A percentile compares a stretch with the other conserved stretches of the same genome.
Conservation (phyloP, 2,888 invertebrate species). For the Sinopyrophorus schimmeli region DNA sequence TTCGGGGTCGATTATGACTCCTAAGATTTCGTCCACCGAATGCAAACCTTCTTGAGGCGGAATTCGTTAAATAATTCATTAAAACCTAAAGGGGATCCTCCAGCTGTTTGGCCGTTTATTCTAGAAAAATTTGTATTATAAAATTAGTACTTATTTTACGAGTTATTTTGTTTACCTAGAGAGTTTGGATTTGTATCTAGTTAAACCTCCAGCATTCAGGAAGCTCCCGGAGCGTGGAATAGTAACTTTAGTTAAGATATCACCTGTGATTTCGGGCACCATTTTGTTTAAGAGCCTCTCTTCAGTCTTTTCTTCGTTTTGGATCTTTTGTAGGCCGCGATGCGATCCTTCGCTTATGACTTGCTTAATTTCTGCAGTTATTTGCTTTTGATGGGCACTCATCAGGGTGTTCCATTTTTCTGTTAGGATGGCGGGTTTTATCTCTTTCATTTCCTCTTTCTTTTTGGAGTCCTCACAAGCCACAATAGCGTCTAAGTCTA, state of each 20-base stretch:
- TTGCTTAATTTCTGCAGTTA: conserved; percentile 55
- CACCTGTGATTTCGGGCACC: conserved; percentile 68
- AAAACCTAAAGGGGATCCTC: conserved; percentile 82
- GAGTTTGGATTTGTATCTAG: conserved; percentile 73
- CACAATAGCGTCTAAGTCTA: conserved; percentile 53
- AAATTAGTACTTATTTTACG: not conserved
- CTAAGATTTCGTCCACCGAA: conserved; percentile 84
- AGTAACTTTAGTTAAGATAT: conserved; percentile 83
- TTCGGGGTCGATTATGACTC: conserved; percentile 86
- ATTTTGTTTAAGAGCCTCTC: conserved; percentile 46
- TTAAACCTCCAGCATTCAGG: conserved; percentile 76
- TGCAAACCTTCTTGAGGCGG: conserved; percentile 85
- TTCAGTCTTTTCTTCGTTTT: too few species aligned
- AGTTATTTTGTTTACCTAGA: conserved; percentile 59
- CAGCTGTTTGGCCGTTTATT: conserved; percentile 66
- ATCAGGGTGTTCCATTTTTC: conserved; percentile 59
- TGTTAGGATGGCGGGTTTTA: conserved; percentile 59
- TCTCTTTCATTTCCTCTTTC: conserved; percentile 59
- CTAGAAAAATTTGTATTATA: conserved; percentile 58
- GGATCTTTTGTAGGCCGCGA: conserved; percentile 51
- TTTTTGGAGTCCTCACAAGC: conserved; percentile 50
- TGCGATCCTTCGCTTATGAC: conserved; percentile 51
- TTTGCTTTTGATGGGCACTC: conserved; percentile 58
- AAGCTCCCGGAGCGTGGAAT: conserved; percentile 86
- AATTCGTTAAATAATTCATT: conserved; percentile 87